Conservation (phyloP, 2,888 invertebrate genomes). For the Luperina testacea region DNA sequence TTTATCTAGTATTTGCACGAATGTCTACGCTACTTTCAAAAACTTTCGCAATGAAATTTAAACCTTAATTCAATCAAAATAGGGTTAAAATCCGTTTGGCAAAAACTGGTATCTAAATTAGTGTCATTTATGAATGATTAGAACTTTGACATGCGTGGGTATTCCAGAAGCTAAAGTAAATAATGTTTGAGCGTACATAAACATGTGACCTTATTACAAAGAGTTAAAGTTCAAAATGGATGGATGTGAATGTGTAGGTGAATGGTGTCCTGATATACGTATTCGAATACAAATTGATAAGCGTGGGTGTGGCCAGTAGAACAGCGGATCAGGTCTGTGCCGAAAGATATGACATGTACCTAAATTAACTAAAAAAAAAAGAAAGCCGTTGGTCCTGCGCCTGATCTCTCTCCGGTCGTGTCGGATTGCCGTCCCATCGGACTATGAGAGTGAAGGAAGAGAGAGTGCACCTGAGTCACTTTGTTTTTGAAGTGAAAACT, state of each 20-base stretch:
- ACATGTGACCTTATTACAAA: conserved; percentile 37
- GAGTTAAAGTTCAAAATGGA: conserved; percentile 46
- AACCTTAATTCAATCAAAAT: fast-evolving
- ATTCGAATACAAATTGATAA: conserved; percentile 33
- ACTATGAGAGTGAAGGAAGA: too few species aligned
- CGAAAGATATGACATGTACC: background rate
- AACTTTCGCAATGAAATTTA: background rate
- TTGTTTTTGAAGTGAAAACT: too few species aligned
- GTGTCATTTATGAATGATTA: conserved; percentile 42
- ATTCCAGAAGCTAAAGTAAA: conserved; percentile 32
- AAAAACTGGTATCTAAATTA: conserved; percentile 29
- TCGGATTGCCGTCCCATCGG: too few species aligned
- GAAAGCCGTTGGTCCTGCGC: too few species aligned
- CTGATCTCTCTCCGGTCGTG: too few species aligned
- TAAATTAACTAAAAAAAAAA: too few species aligned
- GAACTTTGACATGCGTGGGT: conserved; percentile 65
- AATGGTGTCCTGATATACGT: conserved; percentile 25
- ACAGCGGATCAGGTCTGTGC: background rate
- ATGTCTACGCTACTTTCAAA: conserved; percentile 45
- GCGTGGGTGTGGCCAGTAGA: conserved; percentile 3
- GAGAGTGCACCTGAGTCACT: too few species aligned
- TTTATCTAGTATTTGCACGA: conserved; percentile 41
- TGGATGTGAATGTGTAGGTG: conserved; percentile 14
- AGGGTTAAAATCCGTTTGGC: conserved; percentile 8
- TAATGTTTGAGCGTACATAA: conserved; percentile 27